phyloP scores from a whole-genome alignment of 2,888 invertebrate genomes.

The Calameuta filiformis region DNA sequence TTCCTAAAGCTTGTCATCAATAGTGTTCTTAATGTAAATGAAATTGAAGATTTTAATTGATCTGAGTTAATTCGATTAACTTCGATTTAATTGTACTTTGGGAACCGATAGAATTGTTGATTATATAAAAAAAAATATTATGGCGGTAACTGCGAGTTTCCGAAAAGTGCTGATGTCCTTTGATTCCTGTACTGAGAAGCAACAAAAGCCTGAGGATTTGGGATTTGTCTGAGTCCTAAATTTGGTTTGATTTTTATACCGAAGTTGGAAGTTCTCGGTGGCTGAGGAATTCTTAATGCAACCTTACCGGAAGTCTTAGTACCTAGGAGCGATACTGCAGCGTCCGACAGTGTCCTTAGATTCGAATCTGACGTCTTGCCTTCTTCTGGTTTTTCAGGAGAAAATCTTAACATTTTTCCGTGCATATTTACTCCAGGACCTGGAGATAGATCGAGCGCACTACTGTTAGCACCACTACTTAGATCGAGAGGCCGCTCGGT shows the following conservation, averaged over 20 bases:
- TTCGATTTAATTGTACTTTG: too few species aligned
- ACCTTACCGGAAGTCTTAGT: constrained; percentile 37
- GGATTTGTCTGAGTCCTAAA: constrained; percentile 64
- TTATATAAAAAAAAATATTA: too few species aligned
- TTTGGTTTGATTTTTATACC: constrained; percentile 61
- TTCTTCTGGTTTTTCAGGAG: constrained; percentile 32
- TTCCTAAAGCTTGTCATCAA: too few species aligned
- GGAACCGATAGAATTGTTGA: too few species aligned
- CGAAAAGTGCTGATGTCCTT: constrained; percentile 45
- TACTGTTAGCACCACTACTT: constrained; percentile 43
- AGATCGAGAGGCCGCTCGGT: constrained; percentile 46
- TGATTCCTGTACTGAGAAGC: constrained; percentile 60
- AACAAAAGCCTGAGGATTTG: constrained; percentile 64
- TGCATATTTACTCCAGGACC: constrained; percentile 17
- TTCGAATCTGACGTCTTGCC: constrained; percentile 50
- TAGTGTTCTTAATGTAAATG: too few species aligned
- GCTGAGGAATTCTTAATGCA: constrained; percentile 55
- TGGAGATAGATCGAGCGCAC: constrained; percentile 49
- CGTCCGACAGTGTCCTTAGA: constrained; percentile 52
- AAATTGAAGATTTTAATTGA: too few species aligned
- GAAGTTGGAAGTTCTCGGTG: constrained; percentile 54
- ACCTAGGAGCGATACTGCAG: constrained; percentile 49
- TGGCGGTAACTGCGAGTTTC: constrained; percentile 38
- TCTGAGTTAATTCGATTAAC: too few species aligned
- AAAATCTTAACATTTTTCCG: background rate